Evolutionary conservation across 2,797 vertebrate species (phyloP).

Genomic region (Sciurus carolinensis): DNA sequence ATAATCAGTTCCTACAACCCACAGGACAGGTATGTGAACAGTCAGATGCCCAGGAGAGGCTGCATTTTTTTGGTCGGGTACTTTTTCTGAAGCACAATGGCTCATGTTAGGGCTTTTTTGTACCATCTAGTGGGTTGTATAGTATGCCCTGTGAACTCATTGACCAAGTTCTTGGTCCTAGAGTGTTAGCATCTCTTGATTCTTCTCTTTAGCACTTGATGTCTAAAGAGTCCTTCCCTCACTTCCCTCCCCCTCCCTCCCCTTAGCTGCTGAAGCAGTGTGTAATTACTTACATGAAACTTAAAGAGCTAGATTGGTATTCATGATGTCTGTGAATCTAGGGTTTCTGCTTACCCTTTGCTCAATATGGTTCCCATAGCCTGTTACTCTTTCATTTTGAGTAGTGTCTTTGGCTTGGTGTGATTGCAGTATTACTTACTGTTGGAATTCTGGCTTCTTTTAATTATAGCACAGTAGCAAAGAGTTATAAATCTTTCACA

Average conservation of each 20-base stretch:
- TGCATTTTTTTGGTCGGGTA: not conserved
- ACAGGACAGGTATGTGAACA: conserved; percentile 94
- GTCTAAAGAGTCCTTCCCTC: conserved; percentile 29
- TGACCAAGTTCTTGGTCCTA: conserved; percentile 49
- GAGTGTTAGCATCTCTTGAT: conserved; percentile 53
- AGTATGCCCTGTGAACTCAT: conserved; percentile 24
- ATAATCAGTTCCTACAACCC: conserved; percentile 99
- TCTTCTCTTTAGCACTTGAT: conserved; percentile 58
- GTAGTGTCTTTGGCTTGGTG: conserved; percentile 22
- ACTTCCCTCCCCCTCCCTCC: no score
- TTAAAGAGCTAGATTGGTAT: conserved; percentile 41
- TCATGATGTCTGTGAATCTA: conserved; percentile 26
- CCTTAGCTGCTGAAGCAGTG: not conserved
- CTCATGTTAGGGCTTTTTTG: not conserved
- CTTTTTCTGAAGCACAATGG: not conserved
- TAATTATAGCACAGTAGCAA: conserved; percentile 6
- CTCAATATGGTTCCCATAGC: conserved; percentile 3
- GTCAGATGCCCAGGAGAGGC: conserved; percentile 53
- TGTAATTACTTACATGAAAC: conserved; percentile 26
- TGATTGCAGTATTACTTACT: conserved; percentile 24
- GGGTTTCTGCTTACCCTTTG: conserved; percentile 44
- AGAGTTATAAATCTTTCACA: conserved; percentile 46
- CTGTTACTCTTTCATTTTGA: conserved; percentile 65
- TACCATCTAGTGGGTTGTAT: not conserved
- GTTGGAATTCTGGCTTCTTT: conserved; percentile 57